A percentile compares a stretch with the other conserved stretches of the same genome.
phyloP scores from a whole-genome alignment of 2,797 vertebrate species.

The Phrynocephalus vlangalii region DNA sequence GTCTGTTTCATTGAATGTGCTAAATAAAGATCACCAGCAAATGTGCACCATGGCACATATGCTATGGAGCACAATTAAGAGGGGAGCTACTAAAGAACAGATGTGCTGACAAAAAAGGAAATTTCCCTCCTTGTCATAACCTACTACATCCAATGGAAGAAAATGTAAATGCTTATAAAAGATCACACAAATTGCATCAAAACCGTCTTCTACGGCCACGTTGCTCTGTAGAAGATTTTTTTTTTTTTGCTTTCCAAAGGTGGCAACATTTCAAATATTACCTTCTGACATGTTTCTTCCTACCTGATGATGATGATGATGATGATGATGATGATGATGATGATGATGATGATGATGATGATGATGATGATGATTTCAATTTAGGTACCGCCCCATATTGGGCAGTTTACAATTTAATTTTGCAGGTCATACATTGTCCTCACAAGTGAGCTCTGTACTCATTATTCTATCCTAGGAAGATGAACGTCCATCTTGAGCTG shows the following conservation, averaged over 20 bases:
- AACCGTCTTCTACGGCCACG: neutral
- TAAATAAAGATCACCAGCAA: slow-evolving; percentile 49
- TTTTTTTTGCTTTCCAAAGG: neutral
- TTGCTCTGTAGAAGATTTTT: neutral
- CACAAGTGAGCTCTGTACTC: no score
- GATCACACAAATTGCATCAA: neutral
- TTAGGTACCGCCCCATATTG: no score
- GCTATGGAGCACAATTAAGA: slow-evolving; percentile 31
- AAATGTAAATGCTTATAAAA: slow-evolving; percentile 21
- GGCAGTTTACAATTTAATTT: no score
- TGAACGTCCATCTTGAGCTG: no score
- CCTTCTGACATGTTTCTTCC: neutral
- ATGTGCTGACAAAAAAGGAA: slow-evolving; percentile 33
- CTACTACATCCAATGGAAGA: slow-evolving; percentile 8
- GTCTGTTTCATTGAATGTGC: slow-evolving; percentile 54
- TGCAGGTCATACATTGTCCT: no score
- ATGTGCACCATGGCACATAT: slow-evolving; percentile 44
- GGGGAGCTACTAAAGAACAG: slow-evolving; percentile 14
- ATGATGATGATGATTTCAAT: neutral
- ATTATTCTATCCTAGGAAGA: no score
- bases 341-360: no score
- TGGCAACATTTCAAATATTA: neutral
- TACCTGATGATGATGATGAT: neutral
- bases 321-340: neutral
- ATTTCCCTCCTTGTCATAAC: neutral